A percentile compares a stretch with the other conserved stretches of the same genome.
These are phyloP conservation scores for Pygoscelis adeliae DNA, from an alignment of 2,113 vertebrate species.

Conservation along the genomic window DNA sequence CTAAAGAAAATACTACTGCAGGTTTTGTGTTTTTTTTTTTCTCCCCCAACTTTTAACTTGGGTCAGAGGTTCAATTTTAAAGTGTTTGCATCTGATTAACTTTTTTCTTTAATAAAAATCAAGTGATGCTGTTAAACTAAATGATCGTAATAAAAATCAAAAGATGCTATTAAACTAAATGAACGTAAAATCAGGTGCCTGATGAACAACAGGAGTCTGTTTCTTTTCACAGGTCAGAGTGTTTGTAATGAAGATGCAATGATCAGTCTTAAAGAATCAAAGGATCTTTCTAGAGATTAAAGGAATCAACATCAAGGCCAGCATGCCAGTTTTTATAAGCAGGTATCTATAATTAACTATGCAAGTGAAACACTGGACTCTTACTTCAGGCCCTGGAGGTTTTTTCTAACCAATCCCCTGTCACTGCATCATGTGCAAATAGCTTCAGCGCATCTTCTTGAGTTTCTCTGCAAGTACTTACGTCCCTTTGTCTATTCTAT, in stretches of 20 bases:
- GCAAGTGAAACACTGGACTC: neutral
- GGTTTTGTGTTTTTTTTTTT: rapidly evolving
- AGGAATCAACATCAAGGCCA: neutral
- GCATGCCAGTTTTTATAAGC: neutral
- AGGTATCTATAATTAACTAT: neutral
- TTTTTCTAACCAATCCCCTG: neutral
- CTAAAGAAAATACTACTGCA: neutral
- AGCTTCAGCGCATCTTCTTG: neutral
- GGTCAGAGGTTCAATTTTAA: neutral
- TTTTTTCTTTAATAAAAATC: neutral
- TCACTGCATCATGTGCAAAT: neutral
- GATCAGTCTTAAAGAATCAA: neutral
- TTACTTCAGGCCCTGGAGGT: neutral
- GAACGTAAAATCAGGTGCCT: neutral
- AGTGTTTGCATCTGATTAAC: neutral
- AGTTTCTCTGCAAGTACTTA: neutral
- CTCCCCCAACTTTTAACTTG: neutral
- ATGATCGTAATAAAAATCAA: neutral
- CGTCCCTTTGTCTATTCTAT: neutral
- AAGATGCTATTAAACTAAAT: neutral
- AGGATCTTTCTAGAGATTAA: neutral
- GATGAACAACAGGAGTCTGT: neutral
- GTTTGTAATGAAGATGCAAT: neutral
- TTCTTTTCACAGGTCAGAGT: neutral
- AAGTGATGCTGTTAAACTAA: neutral